These are phyloP conservation scores for Ochropacha duplaris DNA, from an alignment of 2,888 invertebrate species.

Conservation along the genomic window DNA sequence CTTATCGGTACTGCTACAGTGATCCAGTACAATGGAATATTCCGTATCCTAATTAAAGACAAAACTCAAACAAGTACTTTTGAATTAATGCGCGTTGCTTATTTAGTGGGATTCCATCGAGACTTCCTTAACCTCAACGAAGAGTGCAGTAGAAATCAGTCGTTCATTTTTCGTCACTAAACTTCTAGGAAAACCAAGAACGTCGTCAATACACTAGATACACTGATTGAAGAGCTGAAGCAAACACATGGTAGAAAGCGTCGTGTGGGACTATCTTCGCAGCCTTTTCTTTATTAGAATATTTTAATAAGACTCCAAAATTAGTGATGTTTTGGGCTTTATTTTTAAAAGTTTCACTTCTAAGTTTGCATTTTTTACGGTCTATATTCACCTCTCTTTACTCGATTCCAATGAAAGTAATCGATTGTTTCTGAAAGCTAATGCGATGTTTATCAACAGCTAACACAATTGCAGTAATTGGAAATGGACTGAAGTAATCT, in stretches of 20 bases:
- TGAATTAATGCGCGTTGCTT: not conserved
- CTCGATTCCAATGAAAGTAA: not conserved
- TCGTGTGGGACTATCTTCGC: no score
- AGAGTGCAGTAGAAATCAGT: no score
- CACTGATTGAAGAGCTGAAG: no score
- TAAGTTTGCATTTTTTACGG: not conserved
- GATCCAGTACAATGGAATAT: not conserved
- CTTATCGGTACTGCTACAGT: not conserved
- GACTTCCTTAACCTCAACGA: not conserved
- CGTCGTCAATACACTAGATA: no score
- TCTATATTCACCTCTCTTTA: not conserved
- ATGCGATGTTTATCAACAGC: not conserved
- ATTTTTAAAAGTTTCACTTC: no score
- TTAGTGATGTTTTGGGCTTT: no score
- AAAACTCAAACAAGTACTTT: not conserved
- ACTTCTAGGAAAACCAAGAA: no score
- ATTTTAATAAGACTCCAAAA: no score
- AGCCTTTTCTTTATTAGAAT: no score
- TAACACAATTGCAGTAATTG: not conserved
- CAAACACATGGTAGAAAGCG: no score
- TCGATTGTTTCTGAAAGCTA: not conserved
- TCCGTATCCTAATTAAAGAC: conserved; percentile 1
- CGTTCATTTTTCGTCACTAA: no score
- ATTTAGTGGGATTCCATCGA: no score
- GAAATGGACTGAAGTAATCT: not conserved